phyloP scores from a whole-genome alignment of 2,113 vertebrate species.

The Equus przewalskii region DNA sequence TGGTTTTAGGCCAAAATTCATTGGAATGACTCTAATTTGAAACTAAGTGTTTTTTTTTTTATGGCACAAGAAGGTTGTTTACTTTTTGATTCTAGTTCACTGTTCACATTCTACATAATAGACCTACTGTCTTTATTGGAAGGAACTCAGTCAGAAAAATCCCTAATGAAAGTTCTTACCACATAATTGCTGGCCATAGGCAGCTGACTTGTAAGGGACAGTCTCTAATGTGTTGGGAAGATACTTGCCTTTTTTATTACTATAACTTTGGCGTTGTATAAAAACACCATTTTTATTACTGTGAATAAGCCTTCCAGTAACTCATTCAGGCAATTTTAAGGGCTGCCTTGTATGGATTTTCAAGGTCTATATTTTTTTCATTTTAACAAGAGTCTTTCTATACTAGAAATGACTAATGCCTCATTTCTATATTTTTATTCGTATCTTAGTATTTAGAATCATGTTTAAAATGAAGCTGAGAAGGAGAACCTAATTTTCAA shows the following conservation, averaged over 20 bases:
- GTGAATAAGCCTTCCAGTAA: neutral
- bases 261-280: neutral
- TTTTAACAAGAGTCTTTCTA: neutral
- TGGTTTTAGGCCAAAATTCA: neutral
- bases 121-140: neutral
- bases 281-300: constrained; percentile 44
- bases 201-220: neutral
- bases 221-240: neutral
- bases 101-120: neutral
- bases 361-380: neutral
- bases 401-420: neutral
- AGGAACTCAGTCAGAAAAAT: neutral
- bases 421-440: neutral
- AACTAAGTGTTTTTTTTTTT: neutral
- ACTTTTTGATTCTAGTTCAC: neutral
- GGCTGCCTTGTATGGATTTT: neutral
- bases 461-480: constrained; percentile 42
- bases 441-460: neutral
- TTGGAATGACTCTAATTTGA: neutral
- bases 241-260: neutral
- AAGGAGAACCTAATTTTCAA: constrained; percentile 28
- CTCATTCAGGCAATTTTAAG: neutral
- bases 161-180: neutral
- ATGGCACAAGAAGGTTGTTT: constrained; percentile 2
- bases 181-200: neutral